Evolutionary conservation across 2,797 vertebrate genomes (phyloP), one percentile per base, ranked within the genome.

Genomic region (Pteropus rufus): DNA sequence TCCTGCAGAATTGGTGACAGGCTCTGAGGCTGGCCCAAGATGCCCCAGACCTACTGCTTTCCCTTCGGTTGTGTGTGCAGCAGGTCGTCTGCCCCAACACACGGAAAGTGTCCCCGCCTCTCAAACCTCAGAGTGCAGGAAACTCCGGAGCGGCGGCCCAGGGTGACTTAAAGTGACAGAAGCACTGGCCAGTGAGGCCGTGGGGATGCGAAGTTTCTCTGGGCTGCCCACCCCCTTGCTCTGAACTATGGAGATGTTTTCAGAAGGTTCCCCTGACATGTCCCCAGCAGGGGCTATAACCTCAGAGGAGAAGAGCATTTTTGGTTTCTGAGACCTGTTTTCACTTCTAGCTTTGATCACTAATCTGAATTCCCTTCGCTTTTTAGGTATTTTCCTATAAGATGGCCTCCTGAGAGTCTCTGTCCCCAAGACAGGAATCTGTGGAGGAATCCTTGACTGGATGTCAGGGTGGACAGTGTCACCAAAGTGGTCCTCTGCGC

Each of bases 161-260:
- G 11, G 70, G 29, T 84, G 10, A 79, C 44, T 95, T 95, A 96
- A 95, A 96, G 93, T 62, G 46, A 46, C 46, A 46, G 46, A 3
- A 3, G 46, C 11, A 46, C 46, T 4, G 46, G 44, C 44, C 44
- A 29, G 6, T 34, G 83, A 67, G 26, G 8, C 7, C 7, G 10
- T 31, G 60, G 39, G n/a, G 39, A 21, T 41, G 29, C 8, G 0
- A 2, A 6, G 11, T n/a, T 18, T 80, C 18, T 56, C 15, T 34
- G 72, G 7, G 15, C 24, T 67, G 14, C 3, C 23, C 21, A 21
- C 12, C 16, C 49, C 36, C 8, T 1, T 19, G n/a, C n/a, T 49
- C 10, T 49, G 70, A 18, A 44, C 14, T 44, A 4, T 15, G n/a
- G 60, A 41, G 70, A 16, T 29, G 77, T 46, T 56, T 52, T 36